Conservation (phyloP, 1,140 invertebrate species). For the Lepidurus couesii region DNA sequence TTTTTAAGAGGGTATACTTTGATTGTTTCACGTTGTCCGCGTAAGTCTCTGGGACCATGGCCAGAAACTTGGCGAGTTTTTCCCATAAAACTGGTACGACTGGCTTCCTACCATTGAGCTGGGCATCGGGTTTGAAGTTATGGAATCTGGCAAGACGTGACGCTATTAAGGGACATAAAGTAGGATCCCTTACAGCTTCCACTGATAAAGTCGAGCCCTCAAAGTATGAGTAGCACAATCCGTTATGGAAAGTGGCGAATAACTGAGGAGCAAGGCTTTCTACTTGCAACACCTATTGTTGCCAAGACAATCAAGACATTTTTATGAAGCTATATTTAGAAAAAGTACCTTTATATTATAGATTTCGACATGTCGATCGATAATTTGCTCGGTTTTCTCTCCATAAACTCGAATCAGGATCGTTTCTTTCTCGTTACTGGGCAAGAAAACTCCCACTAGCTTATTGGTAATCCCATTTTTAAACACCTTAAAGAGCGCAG, state of each 20-base stretch:
- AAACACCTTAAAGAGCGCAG: conserved; percentile 60
- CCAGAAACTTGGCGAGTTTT: conserved; percentile 20
- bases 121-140: conserved; percentile 47
- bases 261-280: conserved; percentile 73
- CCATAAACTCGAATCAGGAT: conserved; percentile 88
- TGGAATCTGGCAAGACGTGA: conserved; percentile 9
- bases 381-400: conserved; percentile 84
- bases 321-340: conserved; percentile 23
- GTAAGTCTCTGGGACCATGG: conserved; percentile 23
- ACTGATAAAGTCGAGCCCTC: conserved; percentile 53
- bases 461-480: conserved; percentile 95
- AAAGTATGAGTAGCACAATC: conserved; percentile 86
- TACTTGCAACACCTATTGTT: conserved; percentile 61
- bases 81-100: conserved; percentile 22
- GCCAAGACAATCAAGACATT: neutral
- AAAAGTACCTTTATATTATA: conserved; percentile 58
- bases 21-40: neutral
- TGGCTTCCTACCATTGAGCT: conserved; percentile 55
- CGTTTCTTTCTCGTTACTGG: conserved; percentile 57
- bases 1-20: conserved; percentile 41
- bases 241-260: conserved; percentile 90
- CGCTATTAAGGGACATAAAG: neutral
- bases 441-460: conserved; percentile 68
- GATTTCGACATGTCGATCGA: conserved; percentile 78
- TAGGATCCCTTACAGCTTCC: neutral